Evolutionary conservation across 2,113 vertebrate genomes (phyloP).

Genomic region (Thryonomys swinderianus): DNA sequence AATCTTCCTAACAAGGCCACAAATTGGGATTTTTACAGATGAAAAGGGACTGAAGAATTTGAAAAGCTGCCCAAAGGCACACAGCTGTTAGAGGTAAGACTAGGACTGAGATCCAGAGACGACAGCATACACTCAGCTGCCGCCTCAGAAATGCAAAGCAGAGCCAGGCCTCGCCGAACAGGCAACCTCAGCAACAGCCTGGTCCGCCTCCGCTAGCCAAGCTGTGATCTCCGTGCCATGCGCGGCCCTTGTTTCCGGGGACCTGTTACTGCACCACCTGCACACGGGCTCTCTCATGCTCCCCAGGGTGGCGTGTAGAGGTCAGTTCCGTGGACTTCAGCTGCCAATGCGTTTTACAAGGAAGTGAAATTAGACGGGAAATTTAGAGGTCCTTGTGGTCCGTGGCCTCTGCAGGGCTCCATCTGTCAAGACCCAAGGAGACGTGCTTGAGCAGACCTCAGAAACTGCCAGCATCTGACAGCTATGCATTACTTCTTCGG

Average conservation of each 20-base stretch:
- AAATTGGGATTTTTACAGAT: neutral
- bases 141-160: neutral
- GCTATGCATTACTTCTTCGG: conserved; percentile 66
- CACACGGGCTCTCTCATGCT: rapidly evolving
- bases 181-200: rapidly evolving
- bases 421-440: conserved; percentile 69
- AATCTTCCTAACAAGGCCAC: neutral
- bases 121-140: neutral
- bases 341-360: conserved; percentile 19
- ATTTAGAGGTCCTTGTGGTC: conserved; percentile 70
- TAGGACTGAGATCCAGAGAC: neutral
- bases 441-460: conserved; percentile 68
- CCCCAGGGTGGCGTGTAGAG: conserved; percentile 43
- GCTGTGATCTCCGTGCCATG: rapidly evolving
- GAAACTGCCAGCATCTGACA: conserved; percentile 65
- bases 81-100: neutral
- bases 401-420: conserved; percentile 57
- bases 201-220: rapidly evolving
- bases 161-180: neutral
- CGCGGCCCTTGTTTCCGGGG: neutral
- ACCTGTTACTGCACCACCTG: neutral
- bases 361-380: conserved; percentile 75
- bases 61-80: neutral
- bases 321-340: conserved; percentile 35
- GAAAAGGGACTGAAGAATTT: neutral